A percentile compares a stretch with the other conserved stretches of the same genome.
phyloP scores from a whole-genome alignment of 2,113 vertebrate genomes.

The Vidua macroura region DNA sequence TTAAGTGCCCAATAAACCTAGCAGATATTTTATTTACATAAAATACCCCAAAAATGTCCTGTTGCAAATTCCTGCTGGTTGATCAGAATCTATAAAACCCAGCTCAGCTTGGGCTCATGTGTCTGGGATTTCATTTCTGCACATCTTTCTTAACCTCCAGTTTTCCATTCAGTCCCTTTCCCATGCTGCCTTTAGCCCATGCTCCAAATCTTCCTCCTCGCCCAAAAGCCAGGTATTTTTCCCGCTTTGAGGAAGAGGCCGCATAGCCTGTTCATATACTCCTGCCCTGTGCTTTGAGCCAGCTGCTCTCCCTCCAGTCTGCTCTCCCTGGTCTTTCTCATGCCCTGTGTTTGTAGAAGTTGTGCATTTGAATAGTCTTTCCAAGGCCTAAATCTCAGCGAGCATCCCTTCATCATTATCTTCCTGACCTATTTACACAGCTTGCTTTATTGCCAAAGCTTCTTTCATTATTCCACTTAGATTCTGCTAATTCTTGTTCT shows the following conservation, averaged over 20 bases:
- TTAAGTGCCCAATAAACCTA: neutral
- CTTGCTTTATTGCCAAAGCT: neutral
- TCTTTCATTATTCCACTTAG: neutral
- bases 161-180: neutral
- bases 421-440: neutral
- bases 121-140: neutral
- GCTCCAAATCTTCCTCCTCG: neutral
- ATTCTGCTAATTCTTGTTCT: neutral
- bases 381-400: neutral
- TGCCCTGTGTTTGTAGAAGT: neutral
- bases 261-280: neutral
- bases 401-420: neutral
- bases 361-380: neutral
- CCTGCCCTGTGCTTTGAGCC: neutral
- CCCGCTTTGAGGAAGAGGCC: rapidly evolving
- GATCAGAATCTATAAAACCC: neutral
- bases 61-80: neutral
- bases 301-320: neutral
- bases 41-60: neutral
- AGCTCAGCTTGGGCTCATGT: rapidly evolving
- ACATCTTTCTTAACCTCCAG: neutral
- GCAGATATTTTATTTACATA: neutral
- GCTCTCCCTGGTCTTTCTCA: neutral
- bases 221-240: neutral
- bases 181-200: neutral